Evolutionary conservation across 92 coral and sea anemone genomes (phyloP).

Genomic region (Epizoanthus ramosus): DNA sequence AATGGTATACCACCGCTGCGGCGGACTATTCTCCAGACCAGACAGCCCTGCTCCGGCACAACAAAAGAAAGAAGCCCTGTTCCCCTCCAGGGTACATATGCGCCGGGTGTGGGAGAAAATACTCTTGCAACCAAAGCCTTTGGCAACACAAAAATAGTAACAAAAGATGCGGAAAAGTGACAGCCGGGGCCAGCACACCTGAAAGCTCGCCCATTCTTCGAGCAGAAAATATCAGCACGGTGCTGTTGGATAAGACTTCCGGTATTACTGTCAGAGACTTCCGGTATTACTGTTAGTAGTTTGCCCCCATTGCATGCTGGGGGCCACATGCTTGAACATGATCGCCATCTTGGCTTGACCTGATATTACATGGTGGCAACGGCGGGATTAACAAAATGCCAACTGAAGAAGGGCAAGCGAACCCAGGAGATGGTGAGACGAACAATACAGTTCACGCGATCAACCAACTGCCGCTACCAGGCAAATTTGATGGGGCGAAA

Average conservation of each 20-base stretch:
- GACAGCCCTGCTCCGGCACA: too few species aligned
- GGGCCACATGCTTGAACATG: background rate
- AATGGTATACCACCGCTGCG: too few species aligned
- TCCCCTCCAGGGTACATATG: too few species aligned
- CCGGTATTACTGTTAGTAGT: background rate
- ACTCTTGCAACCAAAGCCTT: too few species aligned
- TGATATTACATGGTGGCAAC: constrained; percentile 39
- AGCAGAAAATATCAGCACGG: too few species aligned
- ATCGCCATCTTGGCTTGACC: background rate
- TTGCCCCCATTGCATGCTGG: constrained; percentile 19
- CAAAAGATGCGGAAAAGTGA: too few species aligned
- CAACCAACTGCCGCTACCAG: constrained; percentile 37
- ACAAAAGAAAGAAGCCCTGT: too few species aligned
- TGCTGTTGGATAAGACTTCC: constrained; percentile 15
- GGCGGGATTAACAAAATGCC: background rate
- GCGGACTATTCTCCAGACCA: too few species aligned
- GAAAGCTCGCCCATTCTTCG: too few species aligned
- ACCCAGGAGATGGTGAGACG: background rate
- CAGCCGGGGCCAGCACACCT: background rate
- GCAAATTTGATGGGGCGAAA: constrained; percentile 50
- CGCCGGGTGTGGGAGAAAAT: too few species aligned
- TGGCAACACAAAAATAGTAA: too few species aligned
- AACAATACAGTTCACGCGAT: constrained; percentile 3
- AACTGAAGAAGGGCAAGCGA: constrained; percentile 1
- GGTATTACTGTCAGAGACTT: background rate